Conservation (phyloP, 2,888 invertebrate genomes). For the Dusona sp. region DNA sequence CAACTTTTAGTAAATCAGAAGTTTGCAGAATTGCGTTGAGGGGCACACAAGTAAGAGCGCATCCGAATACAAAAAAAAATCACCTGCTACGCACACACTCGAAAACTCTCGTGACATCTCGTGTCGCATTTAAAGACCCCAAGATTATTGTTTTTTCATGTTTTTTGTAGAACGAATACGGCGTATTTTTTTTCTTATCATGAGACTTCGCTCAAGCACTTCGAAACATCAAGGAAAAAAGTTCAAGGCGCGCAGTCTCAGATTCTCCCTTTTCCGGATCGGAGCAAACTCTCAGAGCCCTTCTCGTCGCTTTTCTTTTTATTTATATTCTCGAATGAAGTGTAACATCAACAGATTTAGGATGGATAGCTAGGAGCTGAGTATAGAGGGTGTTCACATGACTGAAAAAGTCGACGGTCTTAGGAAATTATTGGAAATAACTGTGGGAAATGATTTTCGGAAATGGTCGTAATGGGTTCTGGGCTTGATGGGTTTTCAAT, state of each 20-base stretch:
- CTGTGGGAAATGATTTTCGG: too few species aligned
- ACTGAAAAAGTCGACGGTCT: neutral
- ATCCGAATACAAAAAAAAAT: conserved; percentile 77
- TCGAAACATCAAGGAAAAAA: conserved; percentile 41
- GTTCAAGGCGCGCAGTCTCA: neutral
- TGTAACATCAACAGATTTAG: neutral
- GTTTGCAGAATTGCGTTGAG: conserved; percentile 75
- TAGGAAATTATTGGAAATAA: neutral
- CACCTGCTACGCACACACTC: conserved; percentile 79
- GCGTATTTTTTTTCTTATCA: neutral
- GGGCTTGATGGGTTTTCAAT: neutral
- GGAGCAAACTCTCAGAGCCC: neutral
- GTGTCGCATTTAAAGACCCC: neutral
- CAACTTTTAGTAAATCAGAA: conserved; percentile 60
- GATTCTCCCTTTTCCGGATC: conserved; percentile 6
- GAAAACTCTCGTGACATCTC: conserved; percentile 56
- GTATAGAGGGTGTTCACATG: neutral
- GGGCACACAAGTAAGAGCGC: conserved; percentile 84
- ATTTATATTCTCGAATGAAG: neutral
- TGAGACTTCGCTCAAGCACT: neutral
- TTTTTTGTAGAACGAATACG: neutral
- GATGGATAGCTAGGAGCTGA: neutral
- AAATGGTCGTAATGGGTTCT: neutral
- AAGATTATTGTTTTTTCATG: neutral
- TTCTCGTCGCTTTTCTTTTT: neutral